phyloP scores from a whole-genome alignment of 2,797 vertebrate genomes.

The Varecia variegata region DNA sequence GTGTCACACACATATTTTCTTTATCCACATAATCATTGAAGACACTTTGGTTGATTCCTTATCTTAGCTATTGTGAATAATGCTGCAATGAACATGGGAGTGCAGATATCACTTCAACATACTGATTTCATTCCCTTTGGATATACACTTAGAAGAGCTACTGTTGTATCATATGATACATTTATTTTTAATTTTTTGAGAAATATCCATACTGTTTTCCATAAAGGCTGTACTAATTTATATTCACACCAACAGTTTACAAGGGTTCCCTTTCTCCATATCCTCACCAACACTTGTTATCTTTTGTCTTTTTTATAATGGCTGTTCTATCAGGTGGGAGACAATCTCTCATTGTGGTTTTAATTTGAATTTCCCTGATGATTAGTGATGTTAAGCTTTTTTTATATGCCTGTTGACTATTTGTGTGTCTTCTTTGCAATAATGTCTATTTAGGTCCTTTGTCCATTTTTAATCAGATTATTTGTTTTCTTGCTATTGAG shows the following conservation, averaged over 20 bases:
- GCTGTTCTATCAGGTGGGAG: background rate
- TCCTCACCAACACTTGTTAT: background rate
- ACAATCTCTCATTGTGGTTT: background rate
- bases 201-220: background rate
- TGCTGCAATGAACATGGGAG: background rate
- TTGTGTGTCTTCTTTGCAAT: background rate
- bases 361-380: background rate
- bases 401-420: background rate
- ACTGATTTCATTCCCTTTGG: background rate
- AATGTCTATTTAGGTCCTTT: background rate
- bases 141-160: background rate
- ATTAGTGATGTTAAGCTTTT: background rate
- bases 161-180: background rate
- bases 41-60: background rate
- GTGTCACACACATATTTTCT: background rate
- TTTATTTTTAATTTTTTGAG: background rate
- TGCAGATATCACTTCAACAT: background rate
- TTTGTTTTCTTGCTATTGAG: background rate
- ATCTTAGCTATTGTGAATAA: background rate
- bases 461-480: background rate
- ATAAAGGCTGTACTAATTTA: background rate
- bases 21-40: background rate
- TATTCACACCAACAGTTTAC: too few species aligned
- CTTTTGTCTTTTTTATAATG: background rate
- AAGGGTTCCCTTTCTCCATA: too few species aligned